phyloP scores from a whole-genome alignment of 1,140 invertebrate genomes.

The Apis dorsata region DNA sequence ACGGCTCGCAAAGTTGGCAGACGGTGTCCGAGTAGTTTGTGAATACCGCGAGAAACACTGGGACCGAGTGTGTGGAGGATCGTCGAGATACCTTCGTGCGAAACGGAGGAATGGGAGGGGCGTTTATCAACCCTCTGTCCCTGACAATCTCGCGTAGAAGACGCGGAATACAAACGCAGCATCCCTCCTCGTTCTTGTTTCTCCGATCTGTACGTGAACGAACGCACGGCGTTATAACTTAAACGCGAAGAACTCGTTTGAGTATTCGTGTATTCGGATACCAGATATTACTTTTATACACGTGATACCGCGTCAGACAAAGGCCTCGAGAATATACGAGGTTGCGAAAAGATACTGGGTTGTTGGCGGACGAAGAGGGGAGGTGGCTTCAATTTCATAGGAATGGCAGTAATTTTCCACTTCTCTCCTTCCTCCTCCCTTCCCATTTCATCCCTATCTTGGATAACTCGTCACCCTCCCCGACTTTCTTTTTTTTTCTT shows the following conservation, averaged over 20 bases:
- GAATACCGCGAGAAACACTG: constrained; percentile 60
- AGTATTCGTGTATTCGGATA: constrained; percentile 40
- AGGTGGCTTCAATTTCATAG: constrained; percentile 51
- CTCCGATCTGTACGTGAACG: not conserved
- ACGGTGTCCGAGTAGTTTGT: constrained; percentile 71
- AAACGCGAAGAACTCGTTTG: constrained; percentile 60
- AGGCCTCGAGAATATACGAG: constrained; percentile 43
- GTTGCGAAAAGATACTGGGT: not conserved
- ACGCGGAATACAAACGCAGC: constrained; percentile 27
- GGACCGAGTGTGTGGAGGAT: constrained; percentile 57
- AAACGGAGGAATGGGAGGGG: constrained; percentile 33
- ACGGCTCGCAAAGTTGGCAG: constrained; percentile 63
- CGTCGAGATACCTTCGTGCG: constrained; percentile 26
- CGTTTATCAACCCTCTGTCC: constrained; percentile 69
- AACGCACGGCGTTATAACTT: constrained; percentile 54
- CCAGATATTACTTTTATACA: constrained; percentile 66
- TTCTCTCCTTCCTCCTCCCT: not conserved
- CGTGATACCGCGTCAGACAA: constrained; percentile 64
- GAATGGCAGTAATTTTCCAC: constrained; percentile 55
- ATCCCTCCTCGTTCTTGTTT: constrained; percentile 14
- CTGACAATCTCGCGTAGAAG: constrained; percentile 42
- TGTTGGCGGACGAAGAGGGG: constrained; percentile 25
- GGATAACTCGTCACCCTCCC: too few species aligned
- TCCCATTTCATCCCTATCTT: too few species aligned
- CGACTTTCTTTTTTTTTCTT: not conserved